Evolutionary conservation across 2,113 vertebrate genomes (phyloP).

Genomic region (Eptatretus burgeri): DNA sequence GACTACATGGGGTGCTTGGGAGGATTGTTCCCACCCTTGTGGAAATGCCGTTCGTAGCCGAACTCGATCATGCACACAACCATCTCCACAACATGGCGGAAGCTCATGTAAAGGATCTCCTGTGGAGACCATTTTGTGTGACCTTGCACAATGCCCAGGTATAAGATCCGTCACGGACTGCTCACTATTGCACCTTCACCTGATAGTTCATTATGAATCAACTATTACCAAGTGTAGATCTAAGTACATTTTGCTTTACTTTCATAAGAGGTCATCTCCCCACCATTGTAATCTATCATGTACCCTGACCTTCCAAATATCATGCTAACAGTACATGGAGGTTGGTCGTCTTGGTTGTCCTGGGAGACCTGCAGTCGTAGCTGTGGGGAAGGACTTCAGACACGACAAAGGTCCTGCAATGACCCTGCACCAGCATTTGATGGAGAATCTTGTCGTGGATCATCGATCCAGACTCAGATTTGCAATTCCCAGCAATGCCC

Average conservation of each 20-base stretch:
- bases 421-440: slow-evolving; percentile 41
- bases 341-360: slow-evolving; percentile 49
- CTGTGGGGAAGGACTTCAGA: slow-evolving; percentile 49
- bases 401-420: slow-evolving; percentile 36
- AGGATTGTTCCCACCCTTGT: slow-evolving; percentile 60
- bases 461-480: slow-evolving; percentile 41
- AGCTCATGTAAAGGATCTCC: slow-evolving; percentile 35
- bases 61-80: slow-evolving; percentile 38
- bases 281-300: background rate
- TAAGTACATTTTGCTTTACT: too few species aligned
- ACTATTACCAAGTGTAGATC: too few species aligned
- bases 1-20: slow-evolving; percentile 69
- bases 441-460: slow-evolving; percentile 28
- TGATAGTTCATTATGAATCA: too few species aligned
- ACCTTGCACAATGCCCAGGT: slow-evolving; percentile 54
- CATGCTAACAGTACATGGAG: slow-evolving; percentile 31
- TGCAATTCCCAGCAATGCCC: slow-evolving; percentile 49
- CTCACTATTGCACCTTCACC: too few species aligned
- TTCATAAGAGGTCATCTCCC: too few species aligned
- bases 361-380: slow-evolving; percentile 54
- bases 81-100: slow-evolving; percentile 35
- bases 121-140: slow-evolving; percentile 41
- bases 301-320: background rate
- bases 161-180: slow-evolving; percentile 7
- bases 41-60: slow-evolving; percentile 60